Evolutionary conservation across 2,797 vertebrate species (phyloP).

Genomic region (Ceryle rudis): DNA sequence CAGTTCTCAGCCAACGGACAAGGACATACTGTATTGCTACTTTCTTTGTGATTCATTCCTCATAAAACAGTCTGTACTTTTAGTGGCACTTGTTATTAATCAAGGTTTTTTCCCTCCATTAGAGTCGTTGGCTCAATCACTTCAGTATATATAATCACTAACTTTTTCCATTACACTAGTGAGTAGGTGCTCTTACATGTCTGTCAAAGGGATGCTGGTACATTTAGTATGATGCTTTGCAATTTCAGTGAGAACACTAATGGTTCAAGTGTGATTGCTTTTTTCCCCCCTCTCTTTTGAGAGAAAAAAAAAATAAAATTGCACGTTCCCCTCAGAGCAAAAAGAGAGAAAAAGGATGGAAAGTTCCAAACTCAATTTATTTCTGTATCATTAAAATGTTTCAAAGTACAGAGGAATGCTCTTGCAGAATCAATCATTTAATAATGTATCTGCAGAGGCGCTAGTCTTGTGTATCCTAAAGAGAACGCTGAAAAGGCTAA

Average conservation of each 20-base stretch:
- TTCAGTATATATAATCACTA: slow-evolving; percentile 61
- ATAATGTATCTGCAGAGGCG: slow-evolving; percentile 39
- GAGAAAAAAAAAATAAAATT: not conserved
- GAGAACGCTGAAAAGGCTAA: slow-evolving; percentile 27
- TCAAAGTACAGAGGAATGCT: slow-evolving; percentile 7
- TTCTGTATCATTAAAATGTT: slow-evolving; percentile 23
- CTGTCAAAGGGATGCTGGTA: slow-evolving; percentile 42
- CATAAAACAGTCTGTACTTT: slow-evolving; percentile 59
- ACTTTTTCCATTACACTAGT: slow-evolving; percentile 50
- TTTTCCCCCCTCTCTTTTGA: not conserved
- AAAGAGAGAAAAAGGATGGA: slow-evolving; percentile 7
- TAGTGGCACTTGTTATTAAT: slow-evolving; percentile 64
- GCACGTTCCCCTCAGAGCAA: not conserved
- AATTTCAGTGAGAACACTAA: slow-evolving; percentile 56
- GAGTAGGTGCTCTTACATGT: slow-evolving; percentile 38
- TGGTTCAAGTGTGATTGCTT: slow-evolving; percentile 45
- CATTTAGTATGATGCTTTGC: slow-evolving; percentile 40
- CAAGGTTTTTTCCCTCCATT: slow-evolving; percentile 61
- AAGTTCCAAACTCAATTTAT: slow-evolving; percentile 48
- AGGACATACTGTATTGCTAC: not conserved
- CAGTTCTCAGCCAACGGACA: slow-evolving; percentile 21
- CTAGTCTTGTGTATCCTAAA: not conserved
- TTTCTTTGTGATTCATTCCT: slow-evolving; percentile 47
- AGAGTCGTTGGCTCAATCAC: slow-evolving; percentile 55
- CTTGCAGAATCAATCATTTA: slow-evolving; percentile 44